Percentiles rank a stretch among this genome's conserved stretches.
Conservation (phyloP, 2,113 vertebrate genomes). For the Glaucomys volans region DNA sequence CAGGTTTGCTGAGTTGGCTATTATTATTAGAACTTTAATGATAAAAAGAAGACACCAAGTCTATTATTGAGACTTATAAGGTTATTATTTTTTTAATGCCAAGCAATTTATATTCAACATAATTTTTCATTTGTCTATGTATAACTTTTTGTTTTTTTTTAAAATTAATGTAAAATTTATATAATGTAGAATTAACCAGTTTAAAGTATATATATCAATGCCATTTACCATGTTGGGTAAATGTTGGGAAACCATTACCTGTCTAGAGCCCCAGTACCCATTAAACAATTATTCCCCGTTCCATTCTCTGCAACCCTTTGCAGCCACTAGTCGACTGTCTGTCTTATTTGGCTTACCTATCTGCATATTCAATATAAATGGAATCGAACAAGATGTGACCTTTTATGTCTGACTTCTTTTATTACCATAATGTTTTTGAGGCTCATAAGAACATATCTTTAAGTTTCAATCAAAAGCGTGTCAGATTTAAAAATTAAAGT, state of each 20-base stretch:
- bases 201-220: background rate
- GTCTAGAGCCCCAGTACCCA: background rate
- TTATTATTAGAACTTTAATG: slow-evolving; percentile 22
- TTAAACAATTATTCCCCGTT: background rate
- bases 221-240: background rate
- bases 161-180: background rate
- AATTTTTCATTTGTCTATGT: background rate
- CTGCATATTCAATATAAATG: background rate
- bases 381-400: background rate
- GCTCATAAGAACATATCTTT: background rate
- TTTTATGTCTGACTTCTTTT: background rate
- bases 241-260: background rate
- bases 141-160: background rate
- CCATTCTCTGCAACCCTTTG: background rate
- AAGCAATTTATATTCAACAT: slow-evolving; percentile 2
- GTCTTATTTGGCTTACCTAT: background rate
- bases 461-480: slow-evolving; percentile 16
- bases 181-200: background rate
- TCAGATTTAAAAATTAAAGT: slow-evolving; percentile 41
- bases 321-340: background rate
- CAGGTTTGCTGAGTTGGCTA: background rate
- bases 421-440: background rate
- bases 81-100: background rate
- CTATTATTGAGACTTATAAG: background rate
- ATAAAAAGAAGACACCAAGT: background rate